These are phyloP conservation scores for Drosophila insularis DNA, from an alignment of 1,140 invertebrate species.

Conservation along the genomic window DNA sequence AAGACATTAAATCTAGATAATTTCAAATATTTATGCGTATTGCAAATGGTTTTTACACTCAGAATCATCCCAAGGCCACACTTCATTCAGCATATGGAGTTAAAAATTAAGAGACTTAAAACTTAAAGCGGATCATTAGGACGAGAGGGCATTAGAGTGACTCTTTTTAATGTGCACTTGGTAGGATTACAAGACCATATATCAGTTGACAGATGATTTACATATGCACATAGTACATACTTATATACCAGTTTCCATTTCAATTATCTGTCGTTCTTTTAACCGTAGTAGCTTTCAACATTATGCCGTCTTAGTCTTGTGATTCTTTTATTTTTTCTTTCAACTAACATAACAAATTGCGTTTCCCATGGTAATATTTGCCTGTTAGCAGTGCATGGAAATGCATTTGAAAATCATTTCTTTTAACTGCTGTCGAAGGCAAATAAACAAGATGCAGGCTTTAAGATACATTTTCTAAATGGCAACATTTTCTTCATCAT, in stretches of 20 bases:
- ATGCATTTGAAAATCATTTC: constrained; percentile 54
- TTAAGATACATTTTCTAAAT: constrained; percentile 6
- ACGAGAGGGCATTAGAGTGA: too few species aligned
- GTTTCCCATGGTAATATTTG: constrained; percentile 12
- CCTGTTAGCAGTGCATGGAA: constrained; percentile 42
- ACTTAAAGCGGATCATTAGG: too few species aligned
- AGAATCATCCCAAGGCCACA: too few species aligned
- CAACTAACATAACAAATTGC: background rate
- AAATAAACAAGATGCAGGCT: background rate
- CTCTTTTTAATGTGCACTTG: too few species aligned
- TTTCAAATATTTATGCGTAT: too few species aligned
- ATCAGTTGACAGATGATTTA: too few species aligned
- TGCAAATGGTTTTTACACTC: too few species aligned
- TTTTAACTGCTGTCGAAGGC: constrained; percentile 22
- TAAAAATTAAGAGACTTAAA: too few species aligned
- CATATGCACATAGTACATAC: too few species aligned
- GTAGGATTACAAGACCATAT: too few species aligned
- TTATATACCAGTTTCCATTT: background rate
- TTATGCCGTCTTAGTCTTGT: background rate
- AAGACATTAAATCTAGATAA: too few species aligned
- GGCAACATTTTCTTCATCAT: constrained; percentile 27
- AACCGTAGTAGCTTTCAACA: background rate
- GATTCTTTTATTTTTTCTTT: constrained; percentile 35
- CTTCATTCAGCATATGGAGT: too few species aligned
- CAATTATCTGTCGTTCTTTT: background rate